Percentiles rank a stretch among this genome's conserved stretches.
Evolutionary conservation across 2,113 vertebrate species (phyloP).

Genomic region (Machaerirhynchus nigripectus): DNA sequence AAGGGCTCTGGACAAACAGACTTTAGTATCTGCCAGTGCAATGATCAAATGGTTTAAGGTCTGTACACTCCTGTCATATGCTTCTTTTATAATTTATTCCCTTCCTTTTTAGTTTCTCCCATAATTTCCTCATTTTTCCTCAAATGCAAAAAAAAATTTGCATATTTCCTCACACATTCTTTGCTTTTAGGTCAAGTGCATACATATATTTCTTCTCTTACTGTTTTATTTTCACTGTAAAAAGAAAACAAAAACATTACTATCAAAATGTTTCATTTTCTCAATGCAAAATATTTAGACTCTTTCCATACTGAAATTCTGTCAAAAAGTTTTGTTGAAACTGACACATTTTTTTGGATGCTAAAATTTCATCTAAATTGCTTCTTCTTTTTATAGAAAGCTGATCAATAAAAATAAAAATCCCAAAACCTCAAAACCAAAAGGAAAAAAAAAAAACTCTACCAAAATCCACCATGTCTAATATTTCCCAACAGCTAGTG

Average conservation of each 20-base stretch:
- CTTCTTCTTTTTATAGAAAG: neutral
- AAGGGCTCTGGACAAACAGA: neutral
- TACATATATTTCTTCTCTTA: neutral
- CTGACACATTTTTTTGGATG: neutral
- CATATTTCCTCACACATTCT: neutral
- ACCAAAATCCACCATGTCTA: neutral
- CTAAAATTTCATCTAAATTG: neutral
- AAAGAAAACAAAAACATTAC: neutral
- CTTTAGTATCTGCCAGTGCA: neutral
- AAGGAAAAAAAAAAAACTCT: neutral
- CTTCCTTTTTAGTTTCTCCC: neutral
- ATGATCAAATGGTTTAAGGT: neutral
- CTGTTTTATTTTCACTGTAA: neutral
- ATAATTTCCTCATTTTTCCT: neutral
- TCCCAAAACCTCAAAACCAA: neutral
- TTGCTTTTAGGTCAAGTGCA: neutral
- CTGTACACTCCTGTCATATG: neutral
- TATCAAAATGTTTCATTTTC: neutral
- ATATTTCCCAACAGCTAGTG: neutral
- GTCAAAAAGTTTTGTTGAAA: slow-evolving; percentile 4
- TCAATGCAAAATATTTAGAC: neutral
- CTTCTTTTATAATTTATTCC: neutral
- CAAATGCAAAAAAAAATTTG: neutral
- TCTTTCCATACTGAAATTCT: neutral
- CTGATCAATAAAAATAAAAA: neutral